Percentiles rank a stretch among this genome's conserved stretches.
Conservation (phyloP, 2,797 vertebrate genomes). For the Smutsia temminckii region DNA sequence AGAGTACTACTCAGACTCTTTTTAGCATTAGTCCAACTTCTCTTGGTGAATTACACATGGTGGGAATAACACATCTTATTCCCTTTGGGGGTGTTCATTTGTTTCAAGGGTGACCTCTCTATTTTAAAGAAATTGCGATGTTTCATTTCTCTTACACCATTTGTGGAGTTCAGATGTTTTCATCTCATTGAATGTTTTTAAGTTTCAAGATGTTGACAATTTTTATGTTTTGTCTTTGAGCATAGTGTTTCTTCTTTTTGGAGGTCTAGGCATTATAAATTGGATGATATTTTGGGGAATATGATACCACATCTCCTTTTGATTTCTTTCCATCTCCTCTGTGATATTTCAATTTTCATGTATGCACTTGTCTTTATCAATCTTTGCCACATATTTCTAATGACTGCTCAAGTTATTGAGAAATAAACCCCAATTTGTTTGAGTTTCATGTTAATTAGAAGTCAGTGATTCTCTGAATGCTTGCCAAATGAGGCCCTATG, state of each 20-base stretch:
- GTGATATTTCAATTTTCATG: not conserved
- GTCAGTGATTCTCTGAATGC: not conserved
- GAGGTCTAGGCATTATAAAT: not conserved
- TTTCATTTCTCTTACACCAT: not conserved
- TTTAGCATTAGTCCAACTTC: not conserved
- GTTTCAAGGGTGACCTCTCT: not conserved
- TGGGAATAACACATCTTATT: not conserved
- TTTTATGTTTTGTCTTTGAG: not conserved
- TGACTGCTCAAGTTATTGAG: not conserved
- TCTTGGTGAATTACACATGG: not conserved
- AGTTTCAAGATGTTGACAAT: not conserved
- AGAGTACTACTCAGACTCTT: not conserved
- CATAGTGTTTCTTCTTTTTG: not conserved
- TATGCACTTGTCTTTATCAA: not conserved
- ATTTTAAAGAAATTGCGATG: not conserved
- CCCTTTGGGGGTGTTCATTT: not conserved
- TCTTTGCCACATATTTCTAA: not conserved
- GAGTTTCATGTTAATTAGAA: not conserved
- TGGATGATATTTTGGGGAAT: not conserved
- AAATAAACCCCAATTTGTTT: constrained; percentile 2
- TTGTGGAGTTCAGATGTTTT: not conserved
- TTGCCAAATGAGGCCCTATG: not conserved
- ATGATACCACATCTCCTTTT: not conserved
- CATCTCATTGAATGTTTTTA: not conserved
- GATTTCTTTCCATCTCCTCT: not conserved